Evolutionary conservation across 2,888 invertebrate species (phyloP), one percentile per base, ranked within the genome.

Genomic region (Slavum lentiscoides): DNA sequence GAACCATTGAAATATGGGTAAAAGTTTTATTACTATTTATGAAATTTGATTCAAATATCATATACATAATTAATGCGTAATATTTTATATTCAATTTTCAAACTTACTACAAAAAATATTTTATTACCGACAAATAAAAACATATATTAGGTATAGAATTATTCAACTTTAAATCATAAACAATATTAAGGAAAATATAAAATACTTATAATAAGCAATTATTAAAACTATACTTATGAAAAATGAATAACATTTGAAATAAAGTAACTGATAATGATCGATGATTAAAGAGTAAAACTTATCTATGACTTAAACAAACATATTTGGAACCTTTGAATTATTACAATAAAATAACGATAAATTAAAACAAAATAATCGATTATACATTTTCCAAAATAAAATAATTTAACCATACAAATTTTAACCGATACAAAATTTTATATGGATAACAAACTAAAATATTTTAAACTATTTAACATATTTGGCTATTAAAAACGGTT

Each of bases 111-210:
- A 73, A 61, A 61, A 61, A 59, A 72, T 43, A 72, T 43, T 72
- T 72, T 55, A 69, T 59, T 72, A 21, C 9, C 17, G 5, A 72
- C 59, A 73, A 61, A 69, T 69, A 69, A 69, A 69, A 30, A 53
- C 23, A 69, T 11, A 53, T 30, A 30, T 53, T n/a, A n/a, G n/a
- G n/a, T n/a, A 30, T 49, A 53, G 21, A 69, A 69, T 69, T 23
- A 6, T 61, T 23, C n/a, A 61, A 49, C 49, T 23, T 73, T 59
- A 23, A 61, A 61, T 43, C 59, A 21, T 59, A 59, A 23, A 43
- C 23, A 72, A 39, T 39, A 43, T 59, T 11, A 17, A 61, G 49
- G 21, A 59, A 59, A 37, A 59, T 43, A 59, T 43, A 61, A 59
- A 68, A 68, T 23, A 53, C 19, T 55, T 64, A 39, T 37, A 64